These are phyloP conservation scores for Ceratosolen fusciceps DNA, from an alignment of 1,140 invertebrate genomes.

Conservation along the genomic window DNA sequence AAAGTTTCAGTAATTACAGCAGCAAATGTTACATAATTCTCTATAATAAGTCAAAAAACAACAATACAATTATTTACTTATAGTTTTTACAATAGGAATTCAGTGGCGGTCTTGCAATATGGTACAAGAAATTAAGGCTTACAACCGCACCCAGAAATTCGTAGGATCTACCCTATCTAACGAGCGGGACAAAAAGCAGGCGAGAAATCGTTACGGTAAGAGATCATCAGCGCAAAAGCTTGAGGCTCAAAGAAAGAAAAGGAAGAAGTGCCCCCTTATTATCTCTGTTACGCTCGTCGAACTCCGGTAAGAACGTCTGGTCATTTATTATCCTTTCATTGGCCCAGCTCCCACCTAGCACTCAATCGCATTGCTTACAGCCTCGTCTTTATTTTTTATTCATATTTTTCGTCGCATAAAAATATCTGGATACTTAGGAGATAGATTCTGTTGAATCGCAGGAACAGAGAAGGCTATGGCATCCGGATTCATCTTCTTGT, in stretches of 20 bases:
- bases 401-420: background rate
- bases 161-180: slow-evolving; percentile 24
- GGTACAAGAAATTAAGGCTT: background rate
- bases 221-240: background rate
- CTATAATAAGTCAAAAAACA: background rate
- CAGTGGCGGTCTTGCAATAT: background rate
- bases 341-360: background rate
- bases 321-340: background rate
- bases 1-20: too few species aligned
- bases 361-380: background rate
- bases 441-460: slow-evolving; percentile 32
- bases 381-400: background rate
- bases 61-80: background rate
- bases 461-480: background rate
- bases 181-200: slow-evolving; percentile 23
- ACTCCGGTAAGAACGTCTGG: background rate
- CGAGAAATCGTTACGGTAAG: slow-evolving; percentile 3
- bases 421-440: background rate
- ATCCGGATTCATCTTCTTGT: background rate
- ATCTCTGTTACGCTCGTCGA: slow-evolving; percentile 55
- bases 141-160: background rate
- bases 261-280: slow-evolving; percentile 21
- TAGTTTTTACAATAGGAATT: background rate
- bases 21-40: too few species aligned
- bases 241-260: background rate